Conservation (phyloP, 2,113 vertebrate species). For the Anoura caudifer region DNA sequence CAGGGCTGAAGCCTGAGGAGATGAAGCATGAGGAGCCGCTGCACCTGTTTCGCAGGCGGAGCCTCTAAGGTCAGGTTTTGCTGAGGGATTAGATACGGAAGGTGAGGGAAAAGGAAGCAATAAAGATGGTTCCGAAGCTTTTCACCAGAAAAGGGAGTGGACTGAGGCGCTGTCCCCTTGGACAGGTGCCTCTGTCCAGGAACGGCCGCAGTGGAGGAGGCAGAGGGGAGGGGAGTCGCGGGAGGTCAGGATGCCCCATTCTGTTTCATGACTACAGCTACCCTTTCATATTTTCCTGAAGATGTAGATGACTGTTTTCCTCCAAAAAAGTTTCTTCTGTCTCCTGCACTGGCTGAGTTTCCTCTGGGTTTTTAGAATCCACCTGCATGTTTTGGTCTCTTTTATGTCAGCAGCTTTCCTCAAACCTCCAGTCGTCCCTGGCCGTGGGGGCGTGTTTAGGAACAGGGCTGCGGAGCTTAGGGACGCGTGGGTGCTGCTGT, state of each 20-base stretch:
- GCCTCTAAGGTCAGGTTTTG: not conserved
- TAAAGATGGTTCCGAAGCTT: not conserved
- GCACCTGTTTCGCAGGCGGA: not conserved
- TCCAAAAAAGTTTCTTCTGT: not conserved
- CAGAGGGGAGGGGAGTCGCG: no score
- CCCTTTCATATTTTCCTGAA: not conserved
- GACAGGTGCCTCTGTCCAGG: not conserved
- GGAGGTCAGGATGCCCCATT: not conserved
- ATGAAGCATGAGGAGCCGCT: not conserved
- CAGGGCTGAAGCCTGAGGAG: not conserved
- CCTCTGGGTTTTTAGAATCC: not conserved
- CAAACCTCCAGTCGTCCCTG: not conserved
- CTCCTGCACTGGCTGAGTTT: not conserved
- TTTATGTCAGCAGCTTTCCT: constrained; percentile 2
- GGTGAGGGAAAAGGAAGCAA: not conserved
- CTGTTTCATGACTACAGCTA: not conserved
- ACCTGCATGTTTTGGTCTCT: not conserved
- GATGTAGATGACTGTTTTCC: not conserved
- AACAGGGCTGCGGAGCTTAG: not conserved
- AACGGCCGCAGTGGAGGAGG: not conserved
- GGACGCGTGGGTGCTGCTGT: not conserved
- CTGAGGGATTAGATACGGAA: not conserved
- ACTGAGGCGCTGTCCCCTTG: not conserved
- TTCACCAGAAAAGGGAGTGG: not conserved
- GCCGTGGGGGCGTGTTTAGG: not conserved